These are phyloP conservation scores for Scaptomyza hsui DNA, from an alignment of 1,140 invertebrate species.

Conservation along the genomic window DNA sequence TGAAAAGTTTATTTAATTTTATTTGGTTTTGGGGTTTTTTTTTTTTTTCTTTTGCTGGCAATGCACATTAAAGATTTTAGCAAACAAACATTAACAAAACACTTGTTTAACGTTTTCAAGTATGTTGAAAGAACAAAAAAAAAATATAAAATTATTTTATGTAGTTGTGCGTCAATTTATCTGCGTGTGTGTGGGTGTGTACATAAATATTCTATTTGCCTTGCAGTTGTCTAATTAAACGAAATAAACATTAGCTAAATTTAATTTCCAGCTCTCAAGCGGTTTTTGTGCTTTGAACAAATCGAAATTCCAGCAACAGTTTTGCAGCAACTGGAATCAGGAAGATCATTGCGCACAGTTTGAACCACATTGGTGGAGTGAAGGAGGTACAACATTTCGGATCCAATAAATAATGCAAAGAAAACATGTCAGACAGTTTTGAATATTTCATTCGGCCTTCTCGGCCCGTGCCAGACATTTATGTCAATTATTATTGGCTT, in stretches of 20 bases:
- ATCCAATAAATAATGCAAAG: slow-evolving; percentile 48
- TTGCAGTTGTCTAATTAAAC: slow-evolving; percentile 80
- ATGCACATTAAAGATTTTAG: slow-evolving; percentile 74
- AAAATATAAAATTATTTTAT: slow-evolving; percentile 24
- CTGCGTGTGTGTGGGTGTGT: slow-evolving; percentile 34
- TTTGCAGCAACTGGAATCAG: slow-evolving; percentile 1
- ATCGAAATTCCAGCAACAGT: slow-evolving; percentile 16
- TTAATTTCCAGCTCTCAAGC: slow-evolving; percentile 68
- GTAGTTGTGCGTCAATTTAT: slow-evolving; percentile 12
- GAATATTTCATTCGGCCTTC: slow-evolving; percentile 51
- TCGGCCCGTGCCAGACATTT: slow-evolving; percentile 52
- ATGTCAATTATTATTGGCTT: slow-evolving; percentile 78
- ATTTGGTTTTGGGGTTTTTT: slow-evolving; percentile 30
- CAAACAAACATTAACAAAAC: slow-evolving; percentile 81
- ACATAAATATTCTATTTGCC: slow-evolving; percentile 78
- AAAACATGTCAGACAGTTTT: slow-evolving; percentile 51
- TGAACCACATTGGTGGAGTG: background rate
- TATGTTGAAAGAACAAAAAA: slow-evolving; percentile 60
- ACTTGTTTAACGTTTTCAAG: slow-evolving; percentile 80
- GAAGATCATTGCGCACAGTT: slow-evolving; percentile 24
- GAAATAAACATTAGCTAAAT: slow-evolving; percentile 77
- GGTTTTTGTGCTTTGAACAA: slow-evolving; percentile 42
- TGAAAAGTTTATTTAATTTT: slow-evolving; percentile 54
- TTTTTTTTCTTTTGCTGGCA: slow-evolving; percentile 37
- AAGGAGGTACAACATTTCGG: slow-evolving; percentile 17